Base-by-base conservation (phyloP, 1,140 invertebrate species). In the Apolygus lucorum region DNA sequence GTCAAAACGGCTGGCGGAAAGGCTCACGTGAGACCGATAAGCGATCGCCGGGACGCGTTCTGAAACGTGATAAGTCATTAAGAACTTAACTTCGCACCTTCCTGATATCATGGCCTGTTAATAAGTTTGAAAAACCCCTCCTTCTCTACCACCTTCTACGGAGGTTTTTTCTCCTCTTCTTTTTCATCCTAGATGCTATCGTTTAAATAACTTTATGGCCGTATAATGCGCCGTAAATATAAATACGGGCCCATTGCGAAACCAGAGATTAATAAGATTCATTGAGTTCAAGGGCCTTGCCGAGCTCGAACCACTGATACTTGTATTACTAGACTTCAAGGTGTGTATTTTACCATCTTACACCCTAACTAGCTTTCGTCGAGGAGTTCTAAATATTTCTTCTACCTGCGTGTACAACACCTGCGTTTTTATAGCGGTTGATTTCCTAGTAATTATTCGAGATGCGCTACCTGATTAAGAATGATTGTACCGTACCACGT, bases 31-130 rank as follows among this genome's bases (percentile, higher is more conserved):
- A 59, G 54, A 4, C 54, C 54, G 54, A 59, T 59, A 59, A 59
- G 54, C 13, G 8, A 24, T 59, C 54, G 54, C 2, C 11, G 54
- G 22, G 54, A 59, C 54, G 54, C 13, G 54, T 21, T 59, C 54
- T 59, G 54, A 59, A 59, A 59, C 54, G 54, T 59, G 54, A 59
- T 59, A 59, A 59, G 54, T 59, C 54, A 59, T 59, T 59, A 59
- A 59, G 54, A 59, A 59, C 54, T 59, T 59, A 22, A 59, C 54
- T 59, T 59, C 54, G 54, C 54, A 59, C 54, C 54, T 59, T 59
- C 54, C 54, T 59, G 54, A 59, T 59, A 59, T 59, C 54, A 59
- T 17, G 13, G 54, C 22, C 54, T 4, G 54, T 59, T 59, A 59
- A 59, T 59, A 59, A 59, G 54, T 59, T 59, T 59, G 54, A 59